A percentile compares a stretch with the other conserved stretches of the same genome.
Conservation (phyloP, 2,888 invertebrate species). For the Xylocampa areola region DNA sequence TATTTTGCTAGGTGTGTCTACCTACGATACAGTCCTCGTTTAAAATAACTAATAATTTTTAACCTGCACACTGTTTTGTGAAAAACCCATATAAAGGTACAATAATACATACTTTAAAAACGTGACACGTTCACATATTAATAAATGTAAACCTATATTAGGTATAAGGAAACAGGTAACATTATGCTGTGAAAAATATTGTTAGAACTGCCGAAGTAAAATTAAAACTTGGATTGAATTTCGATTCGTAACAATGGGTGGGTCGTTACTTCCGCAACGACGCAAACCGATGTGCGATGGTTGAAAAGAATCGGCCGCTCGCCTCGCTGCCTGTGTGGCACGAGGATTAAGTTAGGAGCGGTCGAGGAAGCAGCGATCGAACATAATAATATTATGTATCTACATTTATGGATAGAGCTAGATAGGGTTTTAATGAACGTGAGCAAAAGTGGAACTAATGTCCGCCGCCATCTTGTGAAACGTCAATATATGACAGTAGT, state of each 20-base stretch:
- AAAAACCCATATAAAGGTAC: no score
- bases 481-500: no score
- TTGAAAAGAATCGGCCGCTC: slow-evolving; percentile 39
- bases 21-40: no score
- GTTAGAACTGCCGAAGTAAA: slow-evolving; percentile 34
- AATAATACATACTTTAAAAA: no score
- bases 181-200: not conserved
- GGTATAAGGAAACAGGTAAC: not conserved
- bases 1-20: no score
- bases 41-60: no score
- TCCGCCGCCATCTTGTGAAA: no score
- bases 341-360: slow-evolving; percentile 17
- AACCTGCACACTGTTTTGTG: no score
- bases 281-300: slow-evolving; percentile 51
- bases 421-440: no score
- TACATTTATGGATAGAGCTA: not conserved
- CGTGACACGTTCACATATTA: no score
- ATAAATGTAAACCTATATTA: no score
- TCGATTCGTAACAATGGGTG: slow-evolving; percentile 62
- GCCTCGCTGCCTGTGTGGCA: slow-evolving; percentile 8
- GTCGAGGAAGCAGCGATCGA: not conserved
- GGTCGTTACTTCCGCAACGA: slow-evolving; percentile 57
- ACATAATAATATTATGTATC: not conserved
- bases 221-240: slow-evolving; percentile 67
- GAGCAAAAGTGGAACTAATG: no score